phyloP scores from a whole-genome alignment of 2,113 vertebrate genomes.

The Brachionichthys hirsutus region DNA sequence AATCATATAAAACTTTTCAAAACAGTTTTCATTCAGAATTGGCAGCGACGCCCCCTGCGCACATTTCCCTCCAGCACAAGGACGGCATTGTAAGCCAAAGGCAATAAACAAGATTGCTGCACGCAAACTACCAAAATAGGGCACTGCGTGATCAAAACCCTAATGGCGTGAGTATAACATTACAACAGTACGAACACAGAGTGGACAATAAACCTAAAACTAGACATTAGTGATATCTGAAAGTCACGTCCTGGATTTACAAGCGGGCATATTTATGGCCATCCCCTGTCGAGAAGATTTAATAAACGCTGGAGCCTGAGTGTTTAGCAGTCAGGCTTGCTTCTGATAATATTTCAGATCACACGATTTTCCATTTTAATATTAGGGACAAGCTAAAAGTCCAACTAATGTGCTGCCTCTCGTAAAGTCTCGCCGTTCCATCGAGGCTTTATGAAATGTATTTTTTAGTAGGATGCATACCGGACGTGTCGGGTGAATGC shows the following conservation, averaged over 20 bases:
- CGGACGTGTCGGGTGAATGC: slow-evolving; percentile 6
- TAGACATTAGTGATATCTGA: slow-evolving; percentile 18
- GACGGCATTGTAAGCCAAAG: neutral
- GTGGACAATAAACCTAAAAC: slow-evolving; percentile 4
- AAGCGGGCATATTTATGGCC: slow-evolving; percentile 32
- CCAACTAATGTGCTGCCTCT: slow-evolving; percentile 36
- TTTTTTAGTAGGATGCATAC: slow-evolving; percentile 18
- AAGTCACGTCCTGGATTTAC: slow-evolving; percentile 18
- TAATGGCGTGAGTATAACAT: neutral
- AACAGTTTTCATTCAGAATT: neutral
- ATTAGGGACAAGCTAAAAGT: slow-evolving; percentile 28
- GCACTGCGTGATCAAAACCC: neutral
- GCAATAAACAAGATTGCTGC: neutral
- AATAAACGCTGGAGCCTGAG: slow-evolving; percentile 27
- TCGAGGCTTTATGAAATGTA: slow-evolving; percentile 28
- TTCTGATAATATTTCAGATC: slow-evolving; percentile 28
- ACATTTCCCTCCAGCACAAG: neutral
- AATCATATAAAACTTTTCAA: slow-evolving; percentile 4
- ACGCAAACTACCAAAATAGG: neutral
- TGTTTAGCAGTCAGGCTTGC: slow-evolving; percentile 38
- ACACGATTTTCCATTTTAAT: neutral
- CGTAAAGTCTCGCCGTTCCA: slow-evolving; percentile 26
- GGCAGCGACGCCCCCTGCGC: slow-evolving; percentile 1
- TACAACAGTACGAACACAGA: neutral
- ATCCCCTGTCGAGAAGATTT: slow-evolving; percentile 17